Conservation (phyloP, 2,888 invertebrate species). For the Hofmannophila pseudospretella region DNA sequence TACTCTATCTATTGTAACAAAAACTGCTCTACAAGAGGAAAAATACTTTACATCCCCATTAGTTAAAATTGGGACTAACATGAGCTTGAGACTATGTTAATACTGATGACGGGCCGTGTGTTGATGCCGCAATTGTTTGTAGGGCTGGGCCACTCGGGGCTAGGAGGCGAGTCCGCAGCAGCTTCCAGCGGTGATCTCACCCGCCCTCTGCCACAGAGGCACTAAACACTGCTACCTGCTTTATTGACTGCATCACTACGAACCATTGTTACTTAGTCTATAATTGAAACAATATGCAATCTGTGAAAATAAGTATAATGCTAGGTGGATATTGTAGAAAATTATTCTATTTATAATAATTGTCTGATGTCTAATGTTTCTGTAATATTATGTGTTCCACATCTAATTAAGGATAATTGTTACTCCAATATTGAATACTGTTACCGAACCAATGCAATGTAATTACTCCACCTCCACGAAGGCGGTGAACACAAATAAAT, state of each 20-base stretch:
- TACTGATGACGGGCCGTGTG: conserved; percentile 2
- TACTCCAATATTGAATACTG: conserved; percentile 76
- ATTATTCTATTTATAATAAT: conserved; percentile 80
- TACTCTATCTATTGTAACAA: too few species aligned
- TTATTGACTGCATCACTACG: conserved; percentile 79
- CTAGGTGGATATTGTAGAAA: conserved; percentile 78
- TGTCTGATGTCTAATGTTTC: conserved; percentile 78
- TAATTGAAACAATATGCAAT: conserved; percentile 82
- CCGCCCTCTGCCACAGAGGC: conserved; percentile 72
- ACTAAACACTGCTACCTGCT: conserved; percentile 79
- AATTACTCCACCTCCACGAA: conserved; percentile 80
- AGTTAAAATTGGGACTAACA: too few species aligned
- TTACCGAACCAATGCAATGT: conserved; percentile 80
- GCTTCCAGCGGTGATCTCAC: conserved; percentile 77
- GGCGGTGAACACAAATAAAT: conserved; percentile 78
- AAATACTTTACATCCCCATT: too few species aligned
- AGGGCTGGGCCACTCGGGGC: conserved; percentile 84
- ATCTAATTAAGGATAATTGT: conserved; percentile 79
- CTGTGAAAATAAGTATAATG: conserved; percentile 81
- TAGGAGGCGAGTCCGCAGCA: conserved; percentile 77
- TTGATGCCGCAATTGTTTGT: conserved; percentile 26
- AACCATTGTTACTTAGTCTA: conserved; percentile 80
- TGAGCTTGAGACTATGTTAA: neutral
- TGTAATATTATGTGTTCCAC: conserved; percentile 82
- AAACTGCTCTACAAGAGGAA: too few species aligned